A percentile compares a stretch with the other conserved stretches of the same genome.
Evolutionary conservation across 2,113 vertebrate species (phyloP).

Genomic region (Tragelaphus scriptus): DNA sequence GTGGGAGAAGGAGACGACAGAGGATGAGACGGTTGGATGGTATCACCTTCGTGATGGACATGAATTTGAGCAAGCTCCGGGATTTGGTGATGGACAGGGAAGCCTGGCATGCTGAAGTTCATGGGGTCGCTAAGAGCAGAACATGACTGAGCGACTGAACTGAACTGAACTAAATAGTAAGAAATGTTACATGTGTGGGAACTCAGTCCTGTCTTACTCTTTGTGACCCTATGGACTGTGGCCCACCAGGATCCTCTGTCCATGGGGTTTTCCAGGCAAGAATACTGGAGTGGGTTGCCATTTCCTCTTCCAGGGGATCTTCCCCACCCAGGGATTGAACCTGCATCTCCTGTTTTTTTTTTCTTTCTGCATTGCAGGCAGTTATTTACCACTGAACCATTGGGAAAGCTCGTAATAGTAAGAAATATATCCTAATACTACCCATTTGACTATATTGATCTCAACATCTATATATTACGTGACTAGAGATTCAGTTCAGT

Average conservation of each 20-base stretch:
- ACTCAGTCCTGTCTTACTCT: neutral
- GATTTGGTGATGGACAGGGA: neutral
- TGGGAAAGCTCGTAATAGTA: neutral
- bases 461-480: neutral
- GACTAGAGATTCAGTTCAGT: neutral
- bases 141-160: neutral
- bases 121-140: fast-evolving
- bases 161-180: neutral
- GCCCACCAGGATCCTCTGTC: neutral
- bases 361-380: neutral
- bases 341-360: neutral
- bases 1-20: neutral
- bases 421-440: neutral
- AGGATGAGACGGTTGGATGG: neutral
- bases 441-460: neutral
- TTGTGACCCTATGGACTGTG: fast-evolving
- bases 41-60: fast-evolving
- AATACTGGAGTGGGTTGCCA: neutral
- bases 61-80: fast-evolving
- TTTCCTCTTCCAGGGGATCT: neutral
- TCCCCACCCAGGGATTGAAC: neutral
- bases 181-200: neutral
- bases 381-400: neutral
- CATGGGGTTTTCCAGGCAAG: neutral
- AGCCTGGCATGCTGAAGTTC: neutral